These are phyloP conservation scores for Poeciliopsis presidionis DNA, from an alignment of 2,797 vertebrate genomes.

Conservation along the genomic window DNA sequence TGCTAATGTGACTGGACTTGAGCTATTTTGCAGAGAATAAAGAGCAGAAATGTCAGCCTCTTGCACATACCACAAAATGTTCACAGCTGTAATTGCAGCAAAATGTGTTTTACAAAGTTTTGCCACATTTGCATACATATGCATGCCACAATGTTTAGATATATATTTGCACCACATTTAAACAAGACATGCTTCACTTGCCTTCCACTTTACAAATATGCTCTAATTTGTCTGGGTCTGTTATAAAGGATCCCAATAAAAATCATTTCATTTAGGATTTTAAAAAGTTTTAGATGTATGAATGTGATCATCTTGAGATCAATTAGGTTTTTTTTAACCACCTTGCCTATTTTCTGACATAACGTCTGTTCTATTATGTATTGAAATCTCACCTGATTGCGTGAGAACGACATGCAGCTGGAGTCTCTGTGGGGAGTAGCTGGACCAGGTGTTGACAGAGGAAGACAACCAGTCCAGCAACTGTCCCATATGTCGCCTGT, in stretches of 20 bases:
- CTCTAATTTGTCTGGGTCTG: neutral
- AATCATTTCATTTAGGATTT: neutral
- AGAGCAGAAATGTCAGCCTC: too few species aligned
- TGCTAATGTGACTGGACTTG: too few species aligned
- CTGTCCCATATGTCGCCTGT: constrained; percentile 82
- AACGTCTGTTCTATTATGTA: too few species aligned
- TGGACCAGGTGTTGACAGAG: constrained; percentile 83
- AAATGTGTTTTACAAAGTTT: neutral
- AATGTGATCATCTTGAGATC: too few species aligned
- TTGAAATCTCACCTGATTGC: constrained; percentile 85
- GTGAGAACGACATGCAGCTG: constrained; percentile 84
- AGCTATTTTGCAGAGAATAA: too few species aligned
- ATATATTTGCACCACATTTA: too few species aligned
- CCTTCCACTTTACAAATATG: too few species aligned
- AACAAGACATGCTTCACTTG: too few species aligned
- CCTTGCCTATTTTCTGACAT: too few species aligned
- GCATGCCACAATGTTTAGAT: neutral
- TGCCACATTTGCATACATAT: neutral
- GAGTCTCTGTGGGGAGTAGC: constrained; percentile 83
- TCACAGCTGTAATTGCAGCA: neutral
- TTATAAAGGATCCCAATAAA: neutral
- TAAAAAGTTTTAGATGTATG: neutral
- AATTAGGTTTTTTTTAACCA: too few species aligned
- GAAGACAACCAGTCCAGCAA: constrained; percentile 86
- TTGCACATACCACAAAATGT: too few species aligned